Evolutionary conservation across 2,888 invertebrate species (phyloP).

Genomic region (Cancer borealis): DNA sequence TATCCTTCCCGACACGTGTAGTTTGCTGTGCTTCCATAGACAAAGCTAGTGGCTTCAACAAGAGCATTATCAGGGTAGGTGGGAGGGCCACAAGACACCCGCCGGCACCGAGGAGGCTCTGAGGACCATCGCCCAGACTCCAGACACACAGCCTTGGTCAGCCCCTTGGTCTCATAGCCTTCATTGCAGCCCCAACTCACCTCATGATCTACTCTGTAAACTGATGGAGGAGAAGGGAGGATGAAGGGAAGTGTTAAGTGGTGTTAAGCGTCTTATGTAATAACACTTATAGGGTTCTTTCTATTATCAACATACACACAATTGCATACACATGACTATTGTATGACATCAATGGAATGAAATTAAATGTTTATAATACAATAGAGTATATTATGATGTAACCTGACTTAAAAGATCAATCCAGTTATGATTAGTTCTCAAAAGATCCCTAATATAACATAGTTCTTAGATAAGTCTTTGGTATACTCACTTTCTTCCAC

Average conservation of each 20-base stretch:
- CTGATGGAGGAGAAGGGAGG: conserved; percentile 30
- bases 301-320: no score
- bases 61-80: conserved; percentile 63
- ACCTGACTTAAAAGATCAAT: not conserved
- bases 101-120: conserved; percentile 63
- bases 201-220: conserved; percentile 70
- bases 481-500: not conserved
- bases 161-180: conserved; percentile 63
- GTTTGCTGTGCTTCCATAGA: conserved; percentile 68
- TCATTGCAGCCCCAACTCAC: conserved; percentile 70
- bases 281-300: not conserved
- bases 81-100: conserved; percentile 75
- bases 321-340: no score
- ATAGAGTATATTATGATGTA: no score
- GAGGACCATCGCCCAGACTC: conserved; percentile 67
- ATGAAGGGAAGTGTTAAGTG: not conserved
- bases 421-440: not conserved
- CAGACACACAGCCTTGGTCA: conserved; percentile 54
- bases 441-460: not conserved
- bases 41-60: conserved; percentile 61
- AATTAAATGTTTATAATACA: no score
- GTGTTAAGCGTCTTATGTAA: not conserved
- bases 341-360: no score
- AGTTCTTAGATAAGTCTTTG: not conserved
- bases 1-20: conserved; percentile 74